Evolutionary conservation across 2,113 vertebrate species (phyloP).

Genomic region (Zapus hudsonius): DNA sequence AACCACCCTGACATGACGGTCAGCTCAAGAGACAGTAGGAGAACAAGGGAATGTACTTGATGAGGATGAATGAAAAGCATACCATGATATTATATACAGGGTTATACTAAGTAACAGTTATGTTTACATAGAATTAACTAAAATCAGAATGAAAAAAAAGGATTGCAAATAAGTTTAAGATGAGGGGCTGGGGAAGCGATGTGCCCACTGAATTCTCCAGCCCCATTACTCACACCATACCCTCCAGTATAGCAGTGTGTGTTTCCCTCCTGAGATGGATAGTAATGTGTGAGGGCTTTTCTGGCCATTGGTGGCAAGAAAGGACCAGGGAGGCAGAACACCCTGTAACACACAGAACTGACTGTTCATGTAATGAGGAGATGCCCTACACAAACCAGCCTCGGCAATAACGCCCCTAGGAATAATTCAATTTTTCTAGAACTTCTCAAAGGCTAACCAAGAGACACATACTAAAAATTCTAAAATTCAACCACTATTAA

Average conservation of each 20-base stretch:
- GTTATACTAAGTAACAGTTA: not conserved
- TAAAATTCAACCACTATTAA: not conserved
- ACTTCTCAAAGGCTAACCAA: not conserved
- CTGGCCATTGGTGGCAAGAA: not conserved
- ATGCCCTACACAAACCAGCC: no score
- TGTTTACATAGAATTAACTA: not conserved
- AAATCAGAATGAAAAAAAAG: not conserved
- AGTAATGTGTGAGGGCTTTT: not conserved
- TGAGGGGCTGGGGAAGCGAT: not conserved
- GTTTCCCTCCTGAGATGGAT: not conserved
- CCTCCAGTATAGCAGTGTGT: not conserved
- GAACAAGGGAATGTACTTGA: not conserved
- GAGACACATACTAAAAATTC: not conserved
- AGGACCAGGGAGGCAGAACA: not conserved
- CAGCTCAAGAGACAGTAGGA: not conserved
- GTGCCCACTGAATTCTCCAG: not conserved
- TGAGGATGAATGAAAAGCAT: not conserved
- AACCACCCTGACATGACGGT: no score
- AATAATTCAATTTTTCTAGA: not conserved
- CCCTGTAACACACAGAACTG: not conserved
- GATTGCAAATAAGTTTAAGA: conserved; percentile 2
- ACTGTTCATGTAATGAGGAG: accelerated
- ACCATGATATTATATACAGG: not conserved
- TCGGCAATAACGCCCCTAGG: not conserved
- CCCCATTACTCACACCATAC: not conserved